Evolutionary conservation across 1,140 invertebrate genomes (phyloP).

Genomic region (Caenorhabditis briggsae): DNA sequence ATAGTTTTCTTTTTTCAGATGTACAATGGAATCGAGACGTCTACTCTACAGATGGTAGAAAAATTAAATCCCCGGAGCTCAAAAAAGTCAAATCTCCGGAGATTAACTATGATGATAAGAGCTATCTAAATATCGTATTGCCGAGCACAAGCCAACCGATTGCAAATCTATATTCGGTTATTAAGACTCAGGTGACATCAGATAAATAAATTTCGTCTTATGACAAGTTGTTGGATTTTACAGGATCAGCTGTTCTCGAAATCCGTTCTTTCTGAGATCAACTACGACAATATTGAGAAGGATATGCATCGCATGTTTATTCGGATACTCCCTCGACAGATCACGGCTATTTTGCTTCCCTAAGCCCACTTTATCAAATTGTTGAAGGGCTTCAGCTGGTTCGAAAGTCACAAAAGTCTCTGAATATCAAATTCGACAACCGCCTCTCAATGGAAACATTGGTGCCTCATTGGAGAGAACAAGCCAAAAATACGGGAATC

Average conservation of each 20-base stretch:
- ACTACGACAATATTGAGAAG: constrained; percentile 13
- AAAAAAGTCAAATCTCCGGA: constrained; percentile 1
- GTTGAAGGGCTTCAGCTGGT: constrained; percentile 32
- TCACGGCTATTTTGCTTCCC: constrained; percentile 41
- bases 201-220: neutral
- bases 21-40: constrained; percentile 43
- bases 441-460: constrained; percentile 26
- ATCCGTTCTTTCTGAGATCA: constrained; percentile 39
- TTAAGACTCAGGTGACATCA: constrained; percentile 31
- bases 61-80: neutral
- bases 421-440: constrained; percentile 24
- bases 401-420: neutral
- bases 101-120: neutral
- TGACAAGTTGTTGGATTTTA: neutral
- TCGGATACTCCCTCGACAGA: constrained; percentile 33
- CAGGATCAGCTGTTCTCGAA: constrained; percentile 28
- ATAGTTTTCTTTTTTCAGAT: neutral
- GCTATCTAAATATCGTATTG: neutral
- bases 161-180: constrained; percentile 2
- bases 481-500: constrained; percentile 30
- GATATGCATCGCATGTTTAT: constrained; percentile 19
- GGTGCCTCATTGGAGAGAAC: constrained; percentile 33
- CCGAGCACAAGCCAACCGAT: neutral
- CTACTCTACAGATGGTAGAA: neutral
- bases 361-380: constrained; percentile 5